Evolutionary conservation across 2,888 invertebrate genomes (phyloP).

Genomic region (Pelosia muscerda): DNA sequence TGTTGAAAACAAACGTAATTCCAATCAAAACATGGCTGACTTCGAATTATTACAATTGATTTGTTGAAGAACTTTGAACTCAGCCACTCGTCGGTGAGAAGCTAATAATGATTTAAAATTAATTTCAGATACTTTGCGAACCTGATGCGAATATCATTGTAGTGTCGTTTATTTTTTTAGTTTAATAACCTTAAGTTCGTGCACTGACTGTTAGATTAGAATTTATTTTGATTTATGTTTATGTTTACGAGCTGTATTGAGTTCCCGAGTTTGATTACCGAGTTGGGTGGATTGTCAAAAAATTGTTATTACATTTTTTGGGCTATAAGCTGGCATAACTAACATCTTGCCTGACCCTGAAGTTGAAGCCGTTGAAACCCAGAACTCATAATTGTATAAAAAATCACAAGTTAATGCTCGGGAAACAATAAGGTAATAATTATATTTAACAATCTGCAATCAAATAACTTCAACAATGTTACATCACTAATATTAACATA

Average conservation of each 20-base stretch:
- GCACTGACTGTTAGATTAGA: background rate
- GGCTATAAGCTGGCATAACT: background rate
- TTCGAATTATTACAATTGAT: conserved; percentile 10
- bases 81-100: background rate
- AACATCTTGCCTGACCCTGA: background rate
- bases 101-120: background rate
- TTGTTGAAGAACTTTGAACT: conserved; percentile 11
- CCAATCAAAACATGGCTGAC: conserved; percentile 14
- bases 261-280: background rate
- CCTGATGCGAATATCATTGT: background rate
- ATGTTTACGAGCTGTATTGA: background rate
- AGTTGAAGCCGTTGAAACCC: background rate
- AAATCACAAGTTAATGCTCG: background rate
- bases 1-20: conserved; percentile 10
- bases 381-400: background rate
- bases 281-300: no score
- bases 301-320: no score
- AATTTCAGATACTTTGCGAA: background rate
- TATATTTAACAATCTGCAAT: background rate
- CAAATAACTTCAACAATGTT: background rate
- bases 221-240: background rate
- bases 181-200: background rate
- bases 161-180: background rate
- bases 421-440: background rate
- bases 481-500: no score